Evolutionary conservation across 2,797 vertebrate species (phyloP), one percentile per base, ranked within the genome.

Genomic region (Myotis vivesi): DNA sequence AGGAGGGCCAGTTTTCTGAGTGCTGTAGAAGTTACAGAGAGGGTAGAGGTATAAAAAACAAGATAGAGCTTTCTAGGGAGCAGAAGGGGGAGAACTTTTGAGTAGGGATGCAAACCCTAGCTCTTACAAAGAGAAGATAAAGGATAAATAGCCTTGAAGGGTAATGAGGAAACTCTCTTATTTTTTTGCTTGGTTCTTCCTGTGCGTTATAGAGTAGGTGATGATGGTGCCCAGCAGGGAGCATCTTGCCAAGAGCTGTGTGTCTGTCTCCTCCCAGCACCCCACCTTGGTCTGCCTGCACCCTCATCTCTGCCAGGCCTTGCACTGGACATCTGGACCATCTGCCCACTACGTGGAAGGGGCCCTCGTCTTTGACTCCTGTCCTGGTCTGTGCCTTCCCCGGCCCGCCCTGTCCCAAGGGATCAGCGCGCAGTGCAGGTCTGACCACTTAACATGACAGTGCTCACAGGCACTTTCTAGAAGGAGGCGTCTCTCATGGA

Each of bases 351-450:
- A 0, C 23, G 41, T 53, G 38, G 23, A 25, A 11, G 17, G 51
- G 10, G 4, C 1, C 9, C 85, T 75, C 25, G 19, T n/a, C 46
- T 94, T 69, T 19, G 72, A 53, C 38, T 51, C 33, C 46, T 9
- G 2, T 20, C 57, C 49, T 0, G 0, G 46, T n/a, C 36, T 13
- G 28, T 17, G 30, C 33, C 38, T 53, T n/a, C n/a, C 57, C 15
- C 1, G 8, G 17, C 44, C 59, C 4, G 6, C 1, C 23, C 71
- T 64, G 0, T 44, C 33, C 5, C 77, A 17, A 3, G 16, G 2
- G 0, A 3, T 76, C 28, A 53, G 92, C 53, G 33, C 49, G 64
- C 22, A 17, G 7, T 16, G 28, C 38, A 23, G 0, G 0, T 23
- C 46, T 36, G 49, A 22, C 28, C 6, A 25, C 25, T 66, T 62